Evolutionary conservation across 2,797 vertebrate species (phyloP).

Genomic region (Dryobates pubescens): DNA sequence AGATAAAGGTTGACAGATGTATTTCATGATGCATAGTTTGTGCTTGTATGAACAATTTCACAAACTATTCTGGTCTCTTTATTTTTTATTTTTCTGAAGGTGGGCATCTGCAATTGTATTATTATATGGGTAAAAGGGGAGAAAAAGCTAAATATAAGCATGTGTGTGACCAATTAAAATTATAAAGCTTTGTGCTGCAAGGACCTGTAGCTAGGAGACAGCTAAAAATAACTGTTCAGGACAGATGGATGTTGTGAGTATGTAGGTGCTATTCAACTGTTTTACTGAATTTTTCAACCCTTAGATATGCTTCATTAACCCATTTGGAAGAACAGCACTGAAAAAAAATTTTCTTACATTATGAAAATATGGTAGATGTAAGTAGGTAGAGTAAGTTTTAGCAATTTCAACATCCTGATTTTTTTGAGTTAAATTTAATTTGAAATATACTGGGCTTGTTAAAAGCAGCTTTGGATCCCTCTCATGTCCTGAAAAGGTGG

Average conservation of each 20-base stretch:
- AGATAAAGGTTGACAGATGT: not conserved
- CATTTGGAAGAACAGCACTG: not conserved
- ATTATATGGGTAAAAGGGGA: not conserved
- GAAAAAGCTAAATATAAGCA: not conserved
- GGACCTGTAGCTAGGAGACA: not conserved
- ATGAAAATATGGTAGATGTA: not conserved
- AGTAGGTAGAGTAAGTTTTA: not conserved
- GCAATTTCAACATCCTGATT: not conserved
- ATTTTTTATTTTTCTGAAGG: not conserved
- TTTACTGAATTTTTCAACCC: not conserved
- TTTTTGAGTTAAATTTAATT: not conserved
- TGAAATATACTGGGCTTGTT: not conserved
- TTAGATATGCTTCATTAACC: not conserved
- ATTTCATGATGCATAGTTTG: not conserved
- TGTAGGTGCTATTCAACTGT: not conserved
- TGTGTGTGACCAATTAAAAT: not conserved
- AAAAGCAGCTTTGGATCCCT: not conserved
- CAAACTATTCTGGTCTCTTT: not conserved
- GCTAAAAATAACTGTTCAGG: not conserved
- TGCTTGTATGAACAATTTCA: conserved; percentile 1
- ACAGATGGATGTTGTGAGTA: not conserved
- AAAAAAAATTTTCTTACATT: not conserved
- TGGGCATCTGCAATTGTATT: not conserved
- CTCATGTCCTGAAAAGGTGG: not conserved
- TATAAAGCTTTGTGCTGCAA: not conserved